phyloP scores from a whole-genome alignment of 2,888 invertebrate species.

The Epirrhoe tristata region DNA sequence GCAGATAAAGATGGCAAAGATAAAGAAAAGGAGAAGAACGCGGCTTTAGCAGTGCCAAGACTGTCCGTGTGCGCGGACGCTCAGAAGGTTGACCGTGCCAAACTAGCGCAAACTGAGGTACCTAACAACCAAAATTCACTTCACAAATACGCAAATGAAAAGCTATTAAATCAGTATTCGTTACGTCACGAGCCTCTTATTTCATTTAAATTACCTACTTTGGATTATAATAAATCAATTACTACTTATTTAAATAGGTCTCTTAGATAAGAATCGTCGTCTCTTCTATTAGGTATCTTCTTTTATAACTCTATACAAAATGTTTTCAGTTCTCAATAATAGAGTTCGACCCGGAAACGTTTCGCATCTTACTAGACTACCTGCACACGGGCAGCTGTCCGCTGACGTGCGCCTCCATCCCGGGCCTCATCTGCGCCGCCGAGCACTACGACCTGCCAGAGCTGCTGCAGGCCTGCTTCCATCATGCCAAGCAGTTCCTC shows the following conservation, averaged over 20 bases:
- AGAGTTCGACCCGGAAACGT: conserved; percentile 97
- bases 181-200: too few species aligned
- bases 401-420: conserved; percentile 95
- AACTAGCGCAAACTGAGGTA: conserved; percentile 96
- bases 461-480: conserved; percentile 96
- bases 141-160: too few species aligned
- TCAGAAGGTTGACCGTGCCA: conserved; percentile 96
- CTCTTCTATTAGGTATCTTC: too few species aligned
- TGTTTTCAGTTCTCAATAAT: conserved; percentile 96
- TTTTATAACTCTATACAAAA: too few species aligned
- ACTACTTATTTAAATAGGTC: too few species aligned
- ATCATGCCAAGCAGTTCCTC: conserved; percentile 97
- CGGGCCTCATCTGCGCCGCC: conserved; percentile 96
- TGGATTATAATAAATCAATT: too few species aligned
- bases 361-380: conserved; percentile 95
- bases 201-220: too few species aligned
- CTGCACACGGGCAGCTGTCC: conserved; percentile 97
- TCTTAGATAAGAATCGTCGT: too few species aligned
- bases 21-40: conserved; percentile 91
- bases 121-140: too few species aligned
- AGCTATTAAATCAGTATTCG: too few species aligned
- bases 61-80: conserved; percentile 97
- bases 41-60: conserved; percentile 92
- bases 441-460: conserved; percentile 98
- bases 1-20: conserved; percentile 92